phyloP scores from a whole-genome alignment of 2,888 invertebrate species.

The Ormyrus labotus region DNA sequence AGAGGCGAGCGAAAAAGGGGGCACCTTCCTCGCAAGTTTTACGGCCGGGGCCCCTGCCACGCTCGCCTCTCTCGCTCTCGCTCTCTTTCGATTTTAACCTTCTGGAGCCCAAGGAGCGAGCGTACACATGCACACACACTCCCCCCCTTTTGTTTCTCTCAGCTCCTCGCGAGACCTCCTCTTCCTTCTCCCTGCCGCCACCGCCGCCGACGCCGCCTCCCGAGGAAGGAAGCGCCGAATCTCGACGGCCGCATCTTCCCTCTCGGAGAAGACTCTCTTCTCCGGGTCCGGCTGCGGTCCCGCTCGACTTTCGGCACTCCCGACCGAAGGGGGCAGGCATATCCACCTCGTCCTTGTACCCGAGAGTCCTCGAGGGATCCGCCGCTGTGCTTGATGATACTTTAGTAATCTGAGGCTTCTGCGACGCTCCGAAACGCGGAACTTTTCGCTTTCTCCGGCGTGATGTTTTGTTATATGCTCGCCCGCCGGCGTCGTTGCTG shows the following conservation, averaged over 20 bases:
- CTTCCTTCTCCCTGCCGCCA: background rate
- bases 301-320: background rate
- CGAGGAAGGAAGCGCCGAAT: no score
- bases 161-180: background rate
- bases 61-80: conserved; percentile 27
- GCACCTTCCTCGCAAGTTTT: conserved; percentile 61
- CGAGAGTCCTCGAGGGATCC: conserved; percentile 61
- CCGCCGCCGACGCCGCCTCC: no score
- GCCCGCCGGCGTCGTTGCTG: no score
- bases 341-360: conserved; percentile 30
- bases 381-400: conserved; percentile 71
- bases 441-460: background rate
- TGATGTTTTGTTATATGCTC: background rate
- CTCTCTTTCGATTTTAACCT: conserved; percentile 34
- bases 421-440: background rate
- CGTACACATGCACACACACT: conserved; percentile 35
- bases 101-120: conserved; percentile 19
- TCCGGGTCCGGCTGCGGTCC: background rate
- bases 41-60: conserved; percentile 52
- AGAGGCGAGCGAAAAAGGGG: conserved; percentile 16
- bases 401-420: conserved; percentile 76
- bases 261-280: background rate
- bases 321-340: conserved; percentile 24
- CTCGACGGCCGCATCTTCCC: background rate
- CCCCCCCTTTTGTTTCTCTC: conserved; percentile 5